phyloP scores from a whole-genome alignment of 2,888 invertebrate genomes.

The Conus canariensis region DNA sequence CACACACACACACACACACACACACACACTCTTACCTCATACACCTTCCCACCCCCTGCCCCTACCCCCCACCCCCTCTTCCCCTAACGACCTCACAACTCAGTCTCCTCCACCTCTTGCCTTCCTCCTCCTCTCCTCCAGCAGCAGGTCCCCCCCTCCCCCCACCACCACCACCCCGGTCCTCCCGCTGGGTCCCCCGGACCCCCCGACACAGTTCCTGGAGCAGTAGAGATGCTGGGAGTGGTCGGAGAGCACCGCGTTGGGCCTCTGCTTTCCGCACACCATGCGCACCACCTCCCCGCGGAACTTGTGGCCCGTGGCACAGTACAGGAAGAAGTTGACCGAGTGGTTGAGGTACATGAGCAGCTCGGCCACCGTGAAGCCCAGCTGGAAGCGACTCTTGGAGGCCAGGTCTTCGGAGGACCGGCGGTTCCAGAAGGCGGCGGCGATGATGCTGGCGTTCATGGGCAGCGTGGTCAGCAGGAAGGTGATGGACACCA shows the following conservation, averaged over 20 bases:
- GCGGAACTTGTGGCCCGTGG: slow-evolving; percentile 69
- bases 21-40: too few relatives aligned
- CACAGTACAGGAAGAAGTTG: slow-evolving; percentile 74
- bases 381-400: slow-evolving; percentile 58
- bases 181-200: background rate
- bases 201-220: slow-evolving; percentile 47
- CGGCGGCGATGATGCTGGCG: slow-evolving; percentile 56
- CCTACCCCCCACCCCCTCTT: background rate
- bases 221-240: slow-evolving; percentile 69
- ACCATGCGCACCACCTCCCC: slow-evolving; percentile 61
- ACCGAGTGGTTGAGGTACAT: slow-evolving; percentile 76
- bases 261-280: slow-evolving; percentile 56
- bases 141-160: background rate
- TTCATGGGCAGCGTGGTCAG: slow-evolving; percentile 75
- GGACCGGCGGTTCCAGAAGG: slow-evolving; percentile 55
- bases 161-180: slow-evolving; percentile 2
- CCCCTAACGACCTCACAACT: background rate
- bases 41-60: background rate
- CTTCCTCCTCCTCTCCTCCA: background rate
- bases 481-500: slow-evolving; percentile 73
- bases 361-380: slow-evolving; percentile 70
- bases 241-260: slow-evolving; percentile 59
- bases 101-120: background rate
- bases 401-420: slow-evolving; percentile 50
- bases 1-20: too few relatives aligned